Evolutionary conservation across 2,888 invertebrate species (phyloP), one percentile per base, ranked within the genome.

Genomic region (Clusia tigrina): DNA sequence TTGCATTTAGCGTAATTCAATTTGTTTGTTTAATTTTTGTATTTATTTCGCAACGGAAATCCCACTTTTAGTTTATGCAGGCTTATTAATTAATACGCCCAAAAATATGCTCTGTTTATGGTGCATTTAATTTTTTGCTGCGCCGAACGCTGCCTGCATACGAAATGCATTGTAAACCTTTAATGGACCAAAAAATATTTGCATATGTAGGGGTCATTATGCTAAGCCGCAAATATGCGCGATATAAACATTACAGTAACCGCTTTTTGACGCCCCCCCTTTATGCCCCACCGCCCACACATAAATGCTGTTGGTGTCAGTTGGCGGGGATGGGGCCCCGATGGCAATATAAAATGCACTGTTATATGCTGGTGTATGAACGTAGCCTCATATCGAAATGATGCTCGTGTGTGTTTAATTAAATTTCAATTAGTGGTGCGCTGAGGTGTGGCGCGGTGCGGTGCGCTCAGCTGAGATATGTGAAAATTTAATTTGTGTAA

Each of bases 401-500:
- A 42, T 42, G 42, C n/a, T 15, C n/a, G 42, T 42, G 25, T 48
- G 62, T 18, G 58, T 48, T 58, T 23, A 62, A 58, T 54, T 62
- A 54, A 62, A 48, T 58, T 58, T 58, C 58, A 24, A 54, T 58
- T 58, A 58, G 54, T 58, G 17, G 38, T 56, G 37, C 56, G 56
- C 51, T 52, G n/a, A n/a, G n/a, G n/a, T n/a, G n/a, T n/a, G n/a
- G n/a, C n/a, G n/a, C n/a, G n/a, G n/a, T n/a, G n/a, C n/a, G n/a
- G n/a, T n/a, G n/a, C n/a, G n/a, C n/a, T n/a, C n/a, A n/a, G n/a
- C n/a, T n/a, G n/a, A n/a, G 51, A 38, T 22, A 53, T 57, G 62
- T 53, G 53, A 57, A 62, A 56, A 42, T 62, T 62, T 57, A 62
- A 62, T 62, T 57, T 61, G 56, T n/a, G 20, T 25, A n/a, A n/a